Base-by-base conservation (phyloP, 2,888 invertebrate genomes). In the Phragmatobia fuliginosa region DNA sequence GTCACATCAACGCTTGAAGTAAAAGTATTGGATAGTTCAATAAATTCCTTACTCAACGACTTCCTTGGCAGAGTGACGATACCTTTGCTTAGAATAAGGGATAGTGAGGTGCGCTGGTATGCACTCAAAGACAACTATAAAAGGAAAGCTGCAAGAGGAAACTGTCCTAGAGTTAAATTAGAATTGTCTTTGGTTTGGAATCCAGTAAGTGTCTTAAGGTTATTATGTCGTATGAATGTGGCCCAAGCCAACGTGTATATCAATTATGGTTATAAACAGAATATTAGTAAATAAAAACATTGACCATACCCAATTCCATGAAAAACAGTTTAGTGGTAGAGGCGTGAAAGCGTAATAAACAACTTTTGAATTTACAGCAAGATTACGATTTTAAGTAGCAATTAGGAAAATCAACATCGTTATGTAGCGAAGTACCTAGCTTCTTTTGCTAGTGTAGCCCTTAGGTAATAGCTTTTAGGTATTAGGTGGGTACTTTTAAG, bases 121-220 rank as follows among this genome's bases (percentile, higher is more conserved):
- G 93, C 91, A 0, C 79, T 95, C 8, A 95, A 95, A 73, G 90
- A 93, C 71, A 88, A 79, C 72, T 85, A 74, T 62, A 92, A 89
- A 76, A 83, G 91, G 52, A 85, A 79, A 59, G 85, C 83, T 28
- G 93, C 94, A 0, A 91, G 85, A 77, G 94, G 94, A 31, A 93
- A 92, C 73, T 93, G 90, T 71, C 94, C 94, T 0, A 87, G 94
- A 78, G 83, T 95, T 16, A 82, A 88, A 16, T 74, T 95, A 68
- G 90, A 94, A 73, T 92, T 94, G 90, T 84, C 86, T 18, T 71
- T 94, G 25, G 83, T 85, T 75, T 95, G 90, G 90, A 92, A 94
- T 81, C 94, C 94, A 25, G 94, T 94, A 73, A 92, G 93, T 89
- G 2, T n/a, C 5, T 25, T 36, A 45, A 56, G 16, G 25, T 56